phyloP scores from a whole-genome alignment of 2,888 invertebrate genomes.

The Troilus luridus region DNA sequence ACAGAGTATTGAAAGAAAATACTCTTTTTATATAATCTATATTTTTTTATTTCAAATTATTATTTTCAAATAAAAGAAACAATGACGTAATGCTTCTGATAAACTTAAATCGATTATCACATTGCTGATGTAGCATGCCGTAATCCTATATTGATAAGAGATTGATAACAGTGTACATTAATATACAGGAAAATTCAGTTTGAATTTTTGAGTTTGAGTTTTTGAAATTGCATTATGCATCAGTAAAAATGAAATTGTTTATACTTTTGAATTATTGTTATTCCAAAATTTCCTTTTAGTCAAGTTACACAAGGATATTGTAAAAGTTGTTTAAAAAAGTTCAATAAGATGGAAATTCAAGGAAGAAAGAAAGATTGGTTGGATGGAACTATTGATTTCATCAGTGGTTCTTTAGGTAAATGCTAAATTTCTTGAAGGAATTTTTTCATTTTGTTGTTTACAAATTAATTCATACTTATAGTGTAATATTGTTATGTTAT shows the following conservation, averaged over 20 bases:
- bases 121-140: neutral
- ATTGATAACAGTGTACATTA: neutral
- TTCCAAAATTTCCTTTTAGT: neutral
- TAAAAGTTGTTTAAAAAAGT: neutral
- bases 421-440: neutral
- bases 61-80: neutral
- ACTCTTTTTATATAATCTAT: neutral
- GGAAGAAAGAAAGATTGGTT: conserved; percentile 60
- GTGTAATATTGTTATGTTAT: neutral
- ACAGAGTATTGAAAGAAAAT: neutral
- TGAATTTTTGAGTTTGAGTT: neutral
- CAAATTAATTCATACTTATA: neutral
- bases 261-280: neutral
- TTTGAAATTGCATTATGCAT: neutral
- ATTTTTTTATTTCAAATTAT: neutral
- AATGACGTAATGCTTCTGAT: neutral
- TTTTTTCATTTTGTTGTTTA: neutral
- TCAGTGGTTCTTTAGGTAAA: conserved; percentile 84
- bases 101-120: neutral
- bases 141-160: neutral
- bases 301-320: neutral
- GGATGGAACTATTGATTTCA: conserved; percentile 83
- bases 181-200: neutral
- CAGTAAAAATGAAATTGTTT: neutral
- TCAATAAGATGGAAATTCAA: conserved; percentile 32